These are phyloP conservation scores for Netelia virgata DNA, from an alignment of 2,888 invertebrate species.

Conservation along the genomic window DNA sequence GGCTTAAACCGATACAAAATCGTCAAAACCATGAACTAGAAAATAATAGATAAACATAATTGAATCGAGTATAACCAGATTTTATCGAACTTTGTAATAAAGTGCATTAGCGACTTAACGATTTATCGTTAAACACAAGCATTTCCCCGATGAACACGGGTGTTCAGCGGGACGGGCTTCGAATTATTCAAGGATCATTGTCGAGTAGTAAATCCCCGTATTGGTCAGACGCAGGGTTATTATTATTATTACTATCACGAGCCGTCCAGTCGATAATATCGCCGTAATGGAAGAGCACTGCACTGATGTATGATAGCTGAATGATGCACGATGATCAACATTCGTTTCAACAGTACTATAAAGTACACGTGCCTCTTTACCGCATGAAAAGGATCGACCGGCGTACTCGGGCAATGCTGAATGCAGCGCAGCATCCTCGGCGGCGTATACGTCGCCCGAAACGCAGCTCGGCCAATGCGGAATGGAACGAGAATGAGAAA, in stretches of 20 bases:
- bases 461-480: neutral
- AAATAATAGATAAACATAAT: too few relatives aligned
- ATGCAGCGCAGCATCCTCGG: neutral
- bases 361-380: neutral
- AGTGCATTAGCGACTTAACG: too few relatives aligned
- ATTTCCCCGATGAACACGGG: neutral
- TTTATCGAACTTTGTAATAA: too few relatives aligned
- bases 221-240: neutral
- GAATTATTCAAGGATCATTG: neutral
- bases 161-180: neutral
- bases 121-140: neutral
- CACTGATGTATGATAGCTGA: neutral
- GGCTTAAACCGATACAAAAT: too few relatives aligned
- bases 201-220: conserved; percentile 2
- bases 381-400: conserved; percentile 7
- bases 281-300: neutral
- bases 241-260: neutral
- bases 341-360: neutral
- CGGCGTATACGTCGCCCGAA: neutral
- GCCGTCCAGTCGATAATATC: neutral
- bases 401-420: neutral
- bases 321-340: conserved; percentile 2
- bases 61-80: too few relatives aligned
- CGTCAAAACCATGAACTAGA: neutral
- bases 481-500: neutral